Base-by-base conservation (phyloP, 2,888 invertebrate genomes). In the Allacma fusca region DNA sequence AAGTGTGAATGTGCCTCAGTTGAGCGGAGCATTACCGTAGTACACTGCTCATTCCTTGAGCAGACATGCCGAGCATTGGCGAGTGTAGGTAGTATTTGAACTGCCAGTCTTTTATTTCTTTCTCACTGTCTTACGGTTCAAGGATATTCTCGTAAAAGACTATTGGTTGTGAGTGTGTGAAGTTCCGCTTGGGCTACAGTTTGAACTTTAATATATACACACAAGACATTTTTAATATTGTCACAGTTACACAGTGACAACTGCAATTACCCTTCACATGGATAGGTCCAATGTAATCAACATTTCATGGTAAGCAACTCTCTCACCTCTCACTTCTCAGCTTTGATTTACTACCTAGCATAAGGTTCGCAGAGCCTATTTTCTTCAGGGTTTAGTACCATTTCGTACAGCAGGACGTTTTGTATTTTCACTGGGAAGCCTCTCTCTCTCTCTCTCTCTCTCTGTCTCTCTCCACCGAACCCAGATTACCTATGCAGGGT, bases 181-280 rank as follows among this genome's bases (percentile, higher is more conserved):
- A 40, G 40, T 16, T 50, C 9, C 19, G 50, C 50, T 50, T 50
- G 7, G 50, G 50, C 50, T 50, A 16, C 50, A 40, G 40, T 40
- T 50, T 12, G 9, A 50, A 50, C 50, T 50, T 50, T 50, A 50
- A 50, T 50, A 50, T n/a, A n/a, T 50, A 50, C 50, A 50, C 50
- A 50, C 5, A 16, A 50, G 50, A 50, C 19, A 12, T 50, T 50
- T 50, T 50, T 50, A 50, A 50, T 50, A 50, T 50, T 16, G 50
- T 50, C 50, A 50, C 4, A 50, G 19, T 50, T 50, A 50, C 50
- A 13, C 19, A n/a, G 19, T 50, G 50, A 50, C 50, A 50, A 50
- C 19, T 40, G 13, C 40, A 16, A 50, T 5, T 16, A 5, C 9
- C 50, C n/a, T n/a, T 50, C 50, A 5, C 50, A 50, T 50, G 50